Conservation (phyloP, 2,113 vertebrate species). For the Delphinapterus leucas region DNA sequence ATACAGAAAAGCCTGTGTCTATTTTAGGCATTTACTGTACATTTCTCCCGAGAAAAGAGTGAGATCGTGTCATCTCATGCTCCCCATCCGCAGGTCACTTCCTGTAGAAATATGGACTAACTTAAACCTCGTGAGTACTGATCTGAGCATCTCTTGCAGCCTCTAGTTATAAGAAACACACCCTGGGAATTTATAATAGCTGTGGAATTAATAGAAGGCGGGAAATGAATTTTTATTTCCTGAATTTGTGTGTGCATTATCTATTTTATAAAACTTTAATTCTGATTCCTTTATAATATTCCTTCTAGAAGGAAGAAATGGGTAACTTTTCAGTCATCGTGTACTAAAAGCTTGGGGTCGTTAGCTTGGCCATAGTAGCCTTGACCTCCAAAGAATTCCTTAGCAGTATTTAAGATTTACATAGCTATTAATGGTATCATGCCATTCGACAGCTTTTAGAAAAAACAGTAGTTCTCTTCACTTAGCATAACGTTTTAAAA, state of each 20-base stretch:
- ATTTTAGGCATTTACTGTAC: constrained; percentile 99
- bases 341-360: constrained; percentile 48
- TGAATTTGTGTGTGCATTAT: constrained; percentile 75
- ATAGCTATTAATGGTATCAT: constrained; percentile 39
- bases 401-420: neutral
- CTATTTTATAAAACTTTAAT: constrained; percentile 55
- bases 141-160: constrained; percentile 93
- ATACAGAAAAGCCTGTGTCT: constrained; percentile 99
- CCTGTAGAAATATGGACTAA: constrained; percentile 99
- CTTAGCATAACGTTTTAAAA: constrained; percentile 47
- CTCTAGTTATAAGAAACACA: constrained; percentile 88
- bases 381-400: constrained; percentile 52
- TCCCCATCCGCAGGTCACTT: constrained; percentile 99
- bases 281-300: constrained; percentile 57
- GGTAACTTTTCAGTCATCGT: constrained; percentile 45
- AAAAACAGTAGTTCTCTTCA: constrained; percentile 9
- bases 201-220: constrained; percentile 77
- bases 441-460: neutral
- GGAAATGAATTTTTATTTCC: constrained; percentile 79
- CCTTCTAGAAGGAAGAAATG: constrained; percentile 65
- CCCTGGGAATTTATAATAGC: constrained; percentile 83
- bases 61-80: constrained; percentile 99
- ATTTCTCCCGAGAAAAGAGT: constrained; percentile 99
- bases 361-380: constrained; percentile 49
- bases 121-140: constrained; percentile 99